phyloP scores from a whole-genome alignment of 2,888 invertebrate species.

The Horisme vitalbata region DNA sequence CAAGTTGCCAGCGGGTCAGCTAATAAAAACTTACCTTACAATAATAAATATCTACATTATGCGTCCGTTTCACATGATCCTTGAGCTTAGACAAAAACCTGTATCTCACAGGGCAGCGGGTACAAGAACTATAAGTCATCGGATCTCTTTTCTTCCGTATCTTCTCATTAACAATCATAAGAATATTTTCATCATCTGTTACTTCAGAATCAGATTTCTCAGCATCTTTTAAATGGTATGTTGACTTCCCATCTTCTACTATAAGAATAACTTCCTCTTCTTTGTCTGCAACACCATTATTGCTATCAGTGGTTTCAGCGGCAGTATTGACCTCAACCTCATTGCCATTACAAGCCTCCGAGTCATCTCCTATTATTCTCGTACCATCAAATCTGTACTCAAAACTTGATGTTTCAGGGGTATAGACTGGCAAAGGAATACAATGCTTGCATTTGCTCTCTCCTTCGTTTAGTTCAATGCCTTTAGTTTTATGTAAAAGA shows the following conservation, averaged over 20 bases:
- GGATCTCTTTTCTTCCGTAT: constrained; percentile 57
- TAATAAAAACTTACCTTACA: constrained; percentile 56
- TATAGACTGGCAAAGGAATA: constrained; percentile 50
- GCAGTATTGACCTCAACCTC: constrained; percentile 14
- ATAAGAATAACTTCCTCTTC: constrained; percentile 45
- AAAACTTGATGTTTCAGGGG: constrained; percentile 38
- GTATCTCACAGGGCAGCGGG: constrained; percentile 61
- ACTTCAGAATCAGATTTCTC: constrained; percentile 2
- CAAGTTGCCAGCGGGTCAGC: background rate
- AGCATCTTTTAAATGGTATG: constrained; percentile 37
- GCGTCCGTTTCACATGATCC: constrained; percentile 64
- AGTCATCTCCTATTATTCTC: constrained; percentile 10
- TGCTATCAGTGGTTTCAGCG: background rate
- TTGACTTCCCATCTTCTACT: constrained; percentile 48
- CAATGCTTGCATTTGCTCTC: constrained; percentile 40
- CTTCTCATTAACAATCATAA: constrained; percentile 26
- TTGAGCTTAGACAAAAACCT: constrained; percentile 65
- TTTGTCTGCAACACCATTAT: constrained; percentile 15
- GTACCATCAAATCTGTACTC: constrained; percentile 47
- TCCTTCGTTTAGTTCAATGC: constrained; percentile 42
- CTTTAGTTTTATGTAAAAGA: constrained; percentile 46
- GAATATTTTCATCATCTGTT: constrained; percentile 19
- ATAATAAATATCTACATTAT: constrained; percentile 56
- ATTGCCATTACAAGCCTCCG: too few relatives aligned
- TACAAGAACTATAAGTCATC: constrained; percentile 58